phyloP scores from a whole-genome alignment of 2,113 vertebrate genomes.

The Hypanus sabinus region DNA sequence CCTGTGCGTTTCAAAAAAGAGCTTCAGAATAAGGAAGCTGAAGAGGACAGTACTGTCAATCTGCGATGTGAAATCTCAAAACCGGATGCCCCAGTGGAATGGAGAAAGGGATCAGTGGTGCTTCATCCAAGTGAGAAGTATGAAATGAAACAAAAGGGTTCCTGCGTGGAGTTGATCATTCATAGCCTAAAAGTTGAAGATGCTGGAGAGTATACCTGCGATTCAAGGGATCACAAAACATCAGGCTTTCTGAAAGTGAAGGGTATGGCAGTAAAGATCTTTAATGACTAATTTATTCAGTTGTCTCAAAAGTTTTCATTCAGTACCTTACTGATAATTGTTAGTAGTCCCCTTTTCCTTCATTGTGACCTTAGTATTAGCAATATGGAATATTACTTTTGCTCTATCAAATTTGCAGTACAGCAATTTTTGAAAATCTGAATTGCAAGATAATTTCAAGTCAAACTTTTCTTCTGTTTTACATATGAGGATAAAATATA shows the following conservation, averaged over 20 bases:
- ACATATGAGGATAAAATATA: too few relatives aligned
- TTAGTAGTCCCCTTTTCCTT: too few relatives aligned
- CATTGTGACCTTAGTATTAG: too few relatives aligned
- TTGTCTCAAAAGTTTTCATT: too few relatives aligned
- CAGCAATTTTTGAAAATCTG: too few relatives aligned
- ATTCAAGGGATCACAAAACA: constrained; percentile 14
- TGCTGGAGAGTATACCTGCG: constrained; percentile 36
- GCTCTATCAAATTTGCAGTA: too few relatives aligned
- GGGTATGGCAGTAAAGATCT: constrained; percentile 44
- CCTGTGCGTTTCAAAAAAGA: constrained; percentile 53
- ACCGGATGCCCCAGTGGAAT: constrained; percentile 48
- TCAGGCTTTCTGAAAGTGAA: constrained; percentile 46
- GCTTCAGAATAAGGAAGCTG: constrained; percentile 54
- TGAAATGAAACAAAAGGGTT: constrained; percentile 57
- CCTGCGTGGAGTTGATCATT: constrained; percentile 58
- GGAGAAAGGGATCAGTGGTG: constrained; percentile 52
- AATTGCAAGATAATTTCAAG: too few relatives aligned
- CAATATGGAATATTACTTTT: too few relatives aligned
- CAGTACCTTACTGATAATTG: too few relatives aligned
- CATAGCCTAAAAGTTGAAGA: constrained; percentile 53
- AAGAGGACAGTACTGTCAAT: constrained; percentile 53
- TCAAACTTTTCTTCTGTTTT: too few relatives aligned
- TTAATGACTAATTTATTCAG: too few relatives aligned
- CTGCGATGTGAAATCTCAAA: constrained; percentile 59
- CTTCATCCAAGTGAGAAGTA: constrained; percentile 50